phyloP scores from a whole-genome alignment of 1,140 invertebrate genomes.

The Eriosoma lanigerum region DNA sequence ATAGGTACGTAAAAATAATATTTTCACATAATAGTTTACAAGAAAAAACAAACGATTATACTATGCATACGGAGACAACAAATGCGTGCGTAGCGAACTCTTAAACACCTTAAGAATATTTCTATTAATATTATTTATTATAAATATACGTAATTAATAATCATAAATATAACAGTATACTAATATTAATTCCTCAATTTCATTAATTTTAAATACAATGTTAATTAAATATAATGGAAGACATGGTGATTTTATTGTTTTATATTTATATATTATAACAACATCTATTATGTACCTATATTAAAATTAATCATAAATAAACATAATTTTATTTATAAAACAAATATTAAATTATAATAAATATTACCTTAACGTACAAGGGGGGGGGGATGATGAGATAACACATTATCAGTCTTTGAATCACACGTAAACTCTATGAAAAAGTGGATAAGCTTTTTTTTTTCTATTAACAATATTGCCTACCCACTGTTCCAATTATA shows the following conservation, averaged over 20 bases:
- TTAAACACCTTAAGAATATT: too few species aligned
- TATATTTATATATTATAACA: neutral
- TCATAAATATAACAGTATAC: neutral
- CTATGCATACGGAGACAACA: too few species aligned
- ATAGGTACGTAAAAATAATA: too few species aligned
- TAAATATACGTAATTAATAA: neutral
- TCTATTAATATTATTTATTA: too few species aligned
- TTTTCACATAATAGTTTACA: too few species aligned
- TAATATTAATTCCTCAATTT: neutral
- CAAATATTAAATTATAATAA: neutral
- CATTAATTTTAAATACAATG: neutral
- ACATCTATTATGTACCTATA: neutral
- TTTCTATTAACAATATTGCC: neutral
- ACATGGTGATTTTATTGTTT: slow-evolving; percentile 45
- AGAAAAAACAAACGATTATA: too few species aligned
- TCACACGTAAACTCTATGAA: neutral
- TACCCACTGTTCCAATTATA: neutral
- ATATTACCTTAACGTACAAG: neutral
- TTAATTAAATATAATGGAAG: slow-evolving; percentile 32
- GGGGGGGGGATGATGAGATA: neutral
- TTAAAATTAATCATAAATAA: neutral
- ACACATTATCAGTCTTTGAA: slow-evolving; percentile 33
- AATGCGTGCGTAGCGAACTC: too few species aligned
- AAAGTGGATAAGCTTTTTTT: neutral
- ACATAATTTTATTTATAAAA: neutral